Conservation (phyloP, 2,113 vertebrate genomes). For the Fulmarus glacialis region DNA sequence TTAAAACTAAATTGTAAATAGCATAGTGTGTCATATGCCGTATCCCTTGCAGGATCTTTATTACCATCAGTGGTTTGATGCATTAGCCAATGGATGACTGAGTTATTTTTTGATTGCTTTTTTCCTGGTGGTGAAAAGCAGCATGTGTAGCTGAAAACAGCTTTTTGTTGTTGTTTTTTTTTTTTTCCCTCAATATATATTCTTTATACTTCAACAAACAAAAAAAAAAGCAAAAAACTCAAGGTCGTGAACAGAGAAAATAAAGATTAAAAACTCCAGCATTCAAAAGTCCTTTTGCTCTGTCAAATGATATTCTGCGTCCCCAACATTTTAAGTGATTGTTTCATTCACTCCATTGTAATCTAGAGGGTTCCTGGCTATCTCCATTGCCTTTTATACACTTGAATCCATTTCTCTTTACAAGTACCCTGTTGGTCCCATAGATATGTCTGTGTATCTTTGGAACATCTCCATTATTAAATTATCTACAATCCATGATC, state of each 20-base stretch:
- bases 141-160: not conserved
- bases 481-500: slow-evolving; percentile 7
- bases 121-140: not conserved
- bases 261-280: not conserved
- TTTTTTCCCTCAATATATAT: not conserved
- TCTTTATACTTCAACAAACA: not conserved
- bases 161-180: not conserved
- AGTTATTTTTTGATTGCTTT: not conserved
- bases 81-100: not conserved
- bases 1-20: not conserved
- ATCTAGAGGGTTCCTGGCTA: not conserved
- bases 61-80: not conserved
- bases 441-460: not conserved
- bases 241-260: not conserved
- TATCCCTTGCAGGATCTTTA: not conserved
- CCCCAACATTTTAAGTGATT: not conserved
- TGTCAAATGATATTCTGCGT: not conserved
- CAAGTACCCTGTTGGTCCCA: not conserved
- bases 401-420: not conserved
- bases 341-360: not conserved
- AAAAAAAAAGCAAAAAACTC: not conserved
- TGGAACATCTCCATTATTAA: slow-evolving; percentile 10
- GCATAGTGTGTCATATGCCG: not conserved
- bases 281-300: not conserved
- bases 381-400: not conserved